Evolutionary conservation across 2,113 vertebrate genomes (phyloP), one percentile per base, ranked within the genome.

Genomic region (Dendrocopos noguchii): DNA sequence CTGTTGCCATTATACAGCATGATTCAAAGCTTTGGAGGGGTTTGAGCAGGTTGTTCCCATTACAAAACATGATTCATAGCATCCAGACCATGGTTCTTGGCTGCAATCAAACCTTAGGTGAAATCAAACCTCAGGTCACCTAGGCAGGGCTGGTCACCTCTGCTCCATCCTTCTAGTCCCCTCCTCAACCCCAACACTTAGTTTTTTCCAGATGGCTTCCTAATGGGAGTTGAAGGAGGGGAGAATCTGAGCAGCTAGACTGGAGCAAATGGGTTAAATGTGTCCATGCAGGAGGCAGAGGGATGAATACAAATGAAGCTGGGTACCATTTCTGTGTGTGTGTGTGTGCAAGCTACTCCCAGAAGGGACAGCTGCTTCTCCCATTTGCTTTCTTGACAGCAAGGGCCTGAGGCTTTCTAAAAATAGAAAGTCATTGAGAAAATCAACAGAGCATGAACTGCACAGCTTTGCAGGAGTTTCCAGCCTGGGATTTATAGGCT

Each of bases 371-470:
- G 84, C 93, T 94, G 89, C 96, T 92, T 85, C 94, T 93, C 88
- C 93, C 90, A 64, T 96, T 96, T 91, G 91, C 94, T 94, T 97
- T 95, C 80, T 72, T 96, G 97, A 93, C 95, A 96, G 91, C 39
- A 0, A 89, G 70, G 94, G 96, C 95, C 91, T 85, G 50, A 75
- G 92, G 95, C 92, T 94, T 81, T 36, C 96, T 97, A 93, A 87
- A 97, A 96, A 96, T 97, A 97, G 96, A 93, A 96, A 97, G 96
- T 96, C 96, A 95, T 96, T 96, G 96, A 97, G 97, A 97, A 96
- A 97, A 93, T 84, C 96, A 97, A 25, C 93, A 85, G 94, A 96
- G 96, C 93, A 11, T 96, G 95, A 97, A 96, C 71, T 88, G 88
- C 93, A 68, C 61, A 71, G 95, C 92, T 88, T 80, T 82, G 85